Conservation (phyloP, 2,797 vertebrate genomes). For the Psittacula derbiana region DNA sequence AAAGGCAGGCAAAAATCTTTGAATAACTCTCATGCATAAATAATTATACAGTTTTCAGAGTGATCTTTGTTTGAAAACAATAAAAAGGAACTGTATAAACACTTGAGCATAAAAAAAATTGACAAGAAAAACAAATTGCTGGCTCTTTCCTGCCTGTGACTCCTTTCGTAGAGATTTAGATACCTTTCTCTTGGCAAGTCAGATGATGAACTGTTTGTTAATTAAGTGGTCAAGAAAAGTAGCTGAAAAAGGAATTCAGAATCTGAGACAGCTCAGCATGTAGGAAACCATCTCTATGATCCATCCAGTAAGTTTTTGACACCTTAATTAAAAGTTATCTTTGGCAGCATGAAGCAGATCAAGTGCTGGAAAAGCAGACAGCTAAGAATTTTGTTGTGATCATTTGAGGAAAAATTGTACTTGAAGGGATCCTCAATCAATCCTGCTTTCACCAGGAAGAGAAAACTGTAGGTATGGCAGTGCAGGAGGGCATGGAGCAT, state of each 20-base stretch:
- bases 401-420: background rate
- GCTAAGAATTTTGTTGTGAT: background rate
- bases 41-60: background rate
- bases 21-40: background rate
- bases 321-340: conserved; percentile 15
- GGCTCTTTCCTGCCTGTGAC: background rate
- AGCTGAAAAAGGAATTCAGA: background rate
- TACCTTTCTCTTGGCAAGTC: background rate
- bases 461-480: background rate
- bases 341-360: background rate
- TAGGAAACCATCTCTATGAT: background rate
- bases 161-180: background rate
- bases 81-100: background rate
- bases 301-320: background rate
- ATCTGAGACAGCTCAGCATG: background rate
- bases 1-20: background rate
- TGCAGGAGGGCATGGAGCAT: fast-evolving
- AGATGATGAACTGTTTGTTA: background rate
- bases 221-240: background rate
- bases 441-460: background rate
- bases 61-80: background rate
- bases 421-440: background rate
- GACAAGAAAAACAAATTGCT: background rate
- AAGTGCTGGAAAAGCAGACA: background rate
- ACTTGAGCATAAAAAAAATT: background rate